Base-by-base conservation (phyloP, 92 coral and sea anemone genomes). In the Diadumene lineata region DNA sequence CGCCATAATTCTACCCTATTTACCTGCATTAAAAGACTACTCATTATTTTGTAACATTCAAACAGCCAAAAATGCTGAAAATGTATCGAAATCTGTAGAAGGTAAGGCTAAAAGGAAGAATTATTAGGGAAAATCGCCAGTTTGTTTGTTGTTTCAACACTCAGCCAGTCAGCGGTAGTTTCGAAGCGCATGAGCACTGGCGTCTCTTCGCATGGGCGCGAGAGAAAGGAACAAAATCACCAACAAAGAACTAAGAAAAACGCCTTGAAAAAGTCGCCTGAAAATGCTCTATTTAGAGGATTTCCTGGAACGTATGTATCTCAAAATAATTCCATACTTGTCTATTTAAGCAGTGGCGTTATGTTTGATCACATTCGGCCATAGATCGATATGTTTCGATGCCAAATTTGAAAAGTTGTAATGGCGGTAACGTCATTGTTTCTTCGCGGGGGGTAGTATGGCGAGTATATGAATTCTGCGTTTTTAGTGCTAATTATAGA, bases 281-380 rank as follows among this genome's bases (percentile, higher is more conserved):
- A 86, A 75, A 85, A 94, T 94, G 98, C 98, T 92, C 63, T 94
- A 94, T 73, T 77, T 94, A 51, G 98, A 94, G 72, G 98, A 94
- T 79, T 94, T 86, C 80, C 82, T 94, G 44, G 98, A 94, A 75
- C 76, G 98, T 94, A 89, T 80, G 93, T 85, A 80, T 69, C 60
- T 64, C 67, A 64, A 22, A n/a, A 43, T 24, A 18, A 22, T 62
- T 81, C 73, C 44, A 53, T 27, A 56, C 15, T 76, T 63, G 23
- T 57, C 53, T 48, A 38, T 75, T 46, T 55, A 56, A 19, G 34
- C 34, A 56, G 23, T 23, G 31, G 16, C 61, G 56, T 30, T 31
- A 18, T 60, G 26, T 60, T 28, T 48, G 33, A 11, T 31, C 50
- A 62, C 34, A 58, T 24, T 38, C 33, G 31, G 22, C 19, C 27